phyloP scores from a whole-genome alignment of 2,113 vertebrate species.

The Oncorhynchus gorbuscha region DNA sequence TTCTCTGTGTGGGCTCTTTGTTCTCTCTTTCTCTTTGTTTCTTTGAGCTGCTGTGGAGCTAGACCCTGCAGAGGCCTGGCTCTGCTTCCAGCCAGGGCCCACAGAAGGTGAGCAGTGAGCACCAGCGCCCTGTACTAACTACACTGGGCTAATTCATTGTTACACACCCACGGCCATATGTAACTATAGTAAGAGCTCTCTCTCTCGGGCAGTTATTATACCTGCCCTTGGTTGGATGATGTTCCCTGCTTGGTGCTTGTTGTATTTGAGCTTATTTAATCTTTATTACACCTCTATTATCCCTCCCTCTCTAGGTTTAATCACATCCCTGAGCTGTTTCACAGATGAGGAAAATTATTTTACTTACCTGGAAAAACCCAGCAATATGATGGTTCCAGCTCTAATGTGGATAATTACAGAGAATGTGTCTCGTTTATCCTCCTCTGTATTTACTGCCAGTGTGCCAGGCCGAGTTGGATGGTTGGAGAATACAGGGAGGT shows the following conservation, averaged over 20 bases:
- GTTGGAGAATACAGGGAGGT: slow-evolving; percentile 37
- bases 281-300: background rate
- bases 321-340: background rate
- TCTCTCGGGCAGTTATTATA: slow-evolving; percentile 34
- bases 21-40: slow-evolving; percentile 17
- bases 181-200: slow-evolving; percentile 21
- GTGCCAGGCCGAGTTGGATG: slow-evolving; percentile 28
- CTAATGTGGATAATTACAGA: slow-evolving; percentile 16
- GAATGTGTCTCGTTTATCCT: slow-evolving; percentile 13
- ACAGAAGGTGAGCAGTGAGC: slow-evolving; percentile 35
- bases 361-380: background rate
- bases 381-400: background rate
- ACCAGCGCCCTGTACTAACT: slow-evolving; percentile 14
- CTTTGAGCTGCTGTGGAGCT: slow-evolving; percentile 14
- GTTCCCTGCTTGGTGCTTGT: background rate
- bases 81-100: slow-evolving; percentile 23
- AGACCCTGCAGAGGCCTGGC: slow-evolving; percentile 44
- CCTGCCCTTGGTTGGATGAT: background rate
- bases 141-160: slow-evolving; percentile 55
- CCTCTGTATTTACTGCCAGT: slow-evolving; percentile 36
- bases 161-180: slow-evolving; percentile 33
- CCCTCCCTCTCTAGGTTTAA: background rate
- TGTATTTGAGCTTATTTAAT: background rate
- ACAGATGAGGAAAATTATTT: background rate
- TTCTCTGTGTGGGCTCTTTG: slow-evolving; percentile 54